Evolutionary conservation across 2,888 invertebrate genomes (phyloP), one percentile per base, ranked within the genome.

Genomic region (Camponotus fellah): DNA sequence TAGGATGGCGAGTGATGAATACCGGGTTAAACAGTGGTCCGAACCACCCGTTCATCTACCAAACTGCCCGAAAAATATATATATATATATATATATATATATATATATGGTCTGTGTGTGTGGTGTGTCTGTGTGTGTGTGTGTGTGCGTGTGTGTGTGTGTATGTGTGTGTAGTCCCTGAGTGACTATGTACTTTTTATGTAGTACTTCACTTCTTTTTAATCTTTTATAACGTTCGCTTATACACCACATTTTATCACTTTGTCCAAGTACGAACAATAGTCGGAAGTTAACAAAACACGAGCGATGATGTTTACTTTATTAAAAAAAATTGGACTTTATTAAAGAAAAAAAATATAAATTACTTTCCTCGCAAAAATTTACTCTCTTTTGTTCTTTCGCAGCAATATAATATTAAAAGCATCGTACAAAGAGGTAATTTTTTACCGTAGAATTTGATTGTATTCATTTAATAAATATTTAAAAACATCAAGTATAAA

Each of bases 1-100:
- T 84, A 77, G 68, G 64, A 56, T 65, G 65, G 49, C 76, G 79
- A 62, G 79, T 80, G 77, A 83, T 76, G 76, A 83, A 82, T 80
- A 82, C 66, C 58, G 46, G 66, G 80, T 81, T 82, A 69, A 84
- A 84, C 83, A 74, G 83, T 64, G 77, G 64, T 58, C 17, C 64
- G 65, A 21, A 21, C 21, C 34, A 21, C 26, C 0, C 60, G 46
- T 37, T 66, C 58, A 82, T 82, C 12, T 34, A 60, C 60, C 34
- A 74, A 79, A 80, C 74, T 46, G 60, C 17, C 9, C 37, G 46
- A 80, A 80, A 80, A 80, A 80, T 60, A 46, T 60, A 37, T 10
- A 26, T 9, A 46, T 46, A 46, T 43, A 43, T 43, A 43, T 43
- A 43, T 43, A 43, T 46, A 0, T 14, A 14, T 43, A n/a, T n/a